Evolutionary conservation across 1,140 invertebrate species (phyloP), one percentile per base, ranked within the genome.

Genomic region (Eupristina koningsbergeri): DNA sequence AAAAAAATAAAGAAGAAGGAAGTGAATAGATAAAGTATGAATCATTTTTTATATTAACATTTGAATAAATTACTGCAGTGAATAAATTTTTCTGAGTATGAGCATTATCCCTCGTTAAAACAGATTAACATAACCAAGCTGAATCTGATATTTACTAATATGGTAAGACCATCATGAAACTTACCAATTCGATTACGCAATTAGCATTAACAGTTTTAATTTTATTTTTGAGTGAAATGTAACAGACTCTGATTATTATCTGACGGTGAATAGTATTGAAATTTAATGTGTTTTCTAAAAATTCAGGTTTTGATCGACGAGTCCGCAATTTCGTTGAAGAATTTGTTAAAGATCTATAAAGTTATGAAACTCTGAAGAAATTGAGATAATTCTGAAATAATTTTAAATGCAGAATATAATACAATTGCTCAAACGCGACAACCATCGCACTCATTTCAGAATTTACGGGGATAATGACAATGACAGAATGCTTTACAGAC

Each of bases 401-500:
- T n/a, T 61, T 2, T 39, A 69, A 19, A 69, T 17, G 34, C 19
- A 58, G 19, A 41, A n/a, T 39, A 41, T 63, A 41, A n/a, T 31
- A 77, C 17, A 7, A 39, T 61, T 41, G 39, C 61, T 61, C 76
- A 67, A n/a, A 63, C 61, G 36, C 58, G 61, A 34, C 31, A 61
- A 50, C 53, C 13, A 63, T 39, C 19, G 39, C 75, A 36, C 39
- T 34, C 22, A 34, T 17, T 29, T 26, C 47, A 41, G 50, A 61
- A 41, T 63, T 11, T 36, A 77, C 36, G 53, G 63, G 26, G 75
- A 75, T 69, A 34, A 75, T 75, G 47, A n/a, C n/a, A 45, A 63
- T 78, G 39, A 78, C 45, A 13, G 63, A 79, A 79, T n/a, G 63
- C 29, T 79, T 31, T 7, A 78, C 67, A 79, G 45, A 7, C 29